phyloP scores from a whole-genome alignment of 2,888 invertebrate genomes.

The Uloborus plumipes region DNA sequence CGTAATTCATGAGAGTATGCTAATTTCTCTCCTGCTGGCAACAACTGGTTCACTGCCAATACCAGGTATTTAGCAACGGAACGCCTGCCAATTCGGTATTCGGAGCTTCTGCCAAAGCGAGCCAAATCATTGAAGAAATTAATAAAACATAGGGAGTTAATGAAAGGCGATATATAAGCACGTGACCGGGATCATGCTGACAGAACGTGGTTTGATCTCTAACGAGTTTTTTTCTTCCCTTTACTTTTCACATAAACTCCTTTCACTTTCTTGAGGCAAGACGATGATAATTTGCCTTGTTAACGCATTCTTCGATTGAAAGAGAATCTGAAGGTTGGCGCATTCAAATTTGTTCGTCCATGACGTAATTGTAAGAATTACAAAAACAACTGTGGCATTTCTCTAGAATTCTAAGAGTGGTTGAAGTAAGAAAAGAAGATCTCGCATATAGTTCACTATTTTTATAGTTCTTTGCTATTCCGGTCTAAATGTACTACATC shows the following conservation, averaged over 20 bases:
- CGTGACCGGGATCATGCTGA: slow-evolving; percentile 18
- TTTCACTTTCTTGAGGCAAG: slow-evolving; percentile 4
- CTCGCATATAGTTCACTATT: too few relatives aligned
- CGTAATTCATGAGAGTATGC: too few relatives aligned
- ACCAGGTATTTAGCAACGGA: slow-evolving; percentile 42
- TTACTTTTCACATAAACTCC: background rate
- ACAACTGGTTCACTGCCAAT: slow-evolving; percentile 30
- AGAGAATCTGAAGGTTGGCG: background rate
- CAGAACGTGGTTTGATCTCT: slow-evolving; percentile 9
- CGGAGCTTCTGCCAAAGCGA: slow-evolving; percentile 33
- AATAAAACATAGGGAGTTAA: slow-evolving; percentile 56
- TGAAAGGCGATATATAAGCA: slow-evolving; percentile 48
- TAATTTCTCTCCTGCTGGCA: slow-evolving; percentile 3
- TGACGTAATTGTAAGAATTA: too few relatives aligned
- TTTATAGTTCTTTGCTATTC: too few relatives aligned
- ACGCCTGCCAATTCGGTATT: slow-evolving; percentile 49
- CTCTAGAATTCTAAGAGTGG: too few relatives aligned
- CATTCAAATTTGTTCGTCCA: too few relatives aligned
- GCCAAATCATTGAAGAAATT: slow-evolving; percentile 36
- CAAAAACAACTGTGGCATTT: too few relatives aligned
- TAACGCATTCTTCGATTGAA: slow-evolving; percentile 4
- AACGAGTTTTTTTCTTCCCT: slow-evolving; percentile 8
- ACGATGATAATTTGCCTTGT: slow-evolving; percentile 13
- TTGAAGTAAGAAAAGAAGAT: too few relatives aligned
- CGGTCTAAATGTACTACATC: too few relatives aligned